Conservation (phyloP, 2,113 vertebrate genomes). For the Vireo altiloquus region DNA sequence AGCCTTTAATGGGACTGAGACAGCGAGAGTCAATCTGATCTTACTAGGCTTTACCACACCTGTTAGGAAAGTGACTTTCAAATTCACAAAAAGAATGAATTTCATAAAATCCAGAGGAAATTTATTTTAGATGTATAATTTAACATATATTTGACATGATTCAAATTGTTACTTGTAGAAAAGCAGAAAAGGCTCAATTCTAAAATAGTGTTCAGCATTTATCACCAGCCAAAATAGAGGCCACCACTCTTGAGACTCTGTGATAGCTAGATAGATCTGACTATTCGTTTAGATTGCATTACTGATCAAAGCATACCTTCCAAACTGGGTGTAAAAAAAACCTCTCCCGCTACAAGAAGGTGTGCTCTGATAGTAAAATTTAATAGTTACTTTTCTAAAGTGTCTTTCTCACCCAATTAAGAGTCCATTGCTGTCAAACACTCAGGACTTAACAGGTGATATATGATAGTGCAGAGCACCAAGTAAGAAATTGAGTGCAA, state of each 20-base stretch:
- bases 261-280: neutral
- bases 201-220: neutral
- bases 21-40: neutral
- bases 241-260: conserved; percentile 8
- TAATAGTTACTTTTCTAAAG: conserved; percentile 40
- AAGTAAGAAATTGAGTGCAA: neutral
- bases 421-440: neutral
- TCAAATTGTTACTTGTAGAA: neutral
- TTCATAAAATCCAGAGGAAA: neutral
- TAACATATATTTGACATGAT: neutral
- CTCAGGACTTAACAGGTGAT: neutral
- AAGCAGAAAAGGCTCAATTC: neutral
- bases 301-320: conserved; percentile 34
- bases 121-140: conserved; percentile 4
- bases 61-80: conserved; percentile 7
- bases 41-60: neutral
- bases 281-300: conserved; percentile 54
- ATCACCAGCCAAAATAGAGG: neutral
- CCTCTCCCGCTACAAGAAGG: neutral
- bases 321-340: neutral
- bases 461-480: neutral
- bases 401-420: conserved; percentile 18
- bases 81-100: conserved; percentile 1
- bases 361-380: conserved; percentile 3
- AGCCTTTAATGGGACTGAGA: neutral